These are phyloP conservation scores for Drosophila barbarae DNA, from an alignment of 2,888 invertebrate genomes.

Conservation along the genomic window DNA sequence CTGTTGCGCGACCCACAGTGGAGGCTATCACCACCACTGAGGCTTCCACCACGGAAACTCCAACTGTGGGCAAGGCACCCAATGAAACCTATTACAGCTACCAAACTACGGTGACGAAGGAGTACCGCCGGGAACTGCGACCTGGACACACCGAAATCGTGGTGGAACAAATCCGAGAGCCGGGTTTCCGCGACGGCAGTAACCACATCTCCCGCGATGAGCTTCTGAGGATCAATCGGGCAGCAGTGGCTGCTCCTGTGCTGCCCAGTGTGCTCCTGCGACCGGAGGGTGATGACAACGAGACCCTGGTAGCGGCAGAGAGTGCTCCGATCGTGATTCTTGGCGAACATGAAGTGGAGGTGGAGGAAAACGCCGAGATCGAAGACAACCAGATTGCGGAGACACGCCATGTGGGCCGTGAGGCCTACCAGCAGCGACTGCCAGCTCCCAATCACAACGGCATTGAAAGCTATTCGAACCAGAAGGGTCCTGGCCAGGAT, in stretches of 20 bases:
- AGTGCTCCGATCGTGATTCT: conserved; percentile 81
- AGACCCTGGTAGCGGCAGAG: conserved; percentile 64
- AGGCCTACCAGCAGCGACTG: conserved; percentile 55
- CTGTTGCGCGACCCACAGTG: conserved; percentile 38
- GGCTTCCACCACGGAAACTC: conserved; percentile 9
- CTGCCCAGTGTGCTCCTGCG: conserved; percentile 68
- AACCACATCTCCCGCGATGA: conserved; percentile 84
- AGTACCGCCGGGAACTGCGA: conserved; percentile 66
- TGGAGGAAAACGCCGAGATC: conserved; percentile 73
- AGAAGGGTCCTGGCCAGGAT: conserved; percentile 56
- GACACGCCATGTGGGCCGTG: conserved; percentile 71
- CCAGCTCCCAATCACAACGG: conserved; percentile 39
- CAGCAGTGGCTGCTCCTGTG: conserved; percentile 75
- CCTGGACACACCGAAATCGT: conserved; percentile 76
- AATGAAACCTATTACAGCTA: conserved; percentile 66
- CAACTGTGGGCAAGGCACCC: background rate
- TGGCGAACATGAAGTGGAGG: conserved; percentile 80
- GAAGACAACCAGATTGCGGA: conserved; percentile 80
- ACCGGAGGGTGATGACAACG: conserved; percentile 51
- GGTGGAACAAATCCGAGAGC: conserved; percentile 63
- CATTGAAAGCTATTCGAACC: conserved; percentile 50
- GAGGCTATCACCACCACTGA: conserved; percentile 17
- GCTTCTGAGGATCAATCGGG: conserved; percentile 83
- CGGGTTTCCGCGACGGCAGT: conserved; percentile 78
- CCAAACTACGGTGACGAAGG: conserved; percentile 67